phyloP scores from a whole-genome alignment of 2,888 invertebrate species.

The Piscicola geometra region DNA sequence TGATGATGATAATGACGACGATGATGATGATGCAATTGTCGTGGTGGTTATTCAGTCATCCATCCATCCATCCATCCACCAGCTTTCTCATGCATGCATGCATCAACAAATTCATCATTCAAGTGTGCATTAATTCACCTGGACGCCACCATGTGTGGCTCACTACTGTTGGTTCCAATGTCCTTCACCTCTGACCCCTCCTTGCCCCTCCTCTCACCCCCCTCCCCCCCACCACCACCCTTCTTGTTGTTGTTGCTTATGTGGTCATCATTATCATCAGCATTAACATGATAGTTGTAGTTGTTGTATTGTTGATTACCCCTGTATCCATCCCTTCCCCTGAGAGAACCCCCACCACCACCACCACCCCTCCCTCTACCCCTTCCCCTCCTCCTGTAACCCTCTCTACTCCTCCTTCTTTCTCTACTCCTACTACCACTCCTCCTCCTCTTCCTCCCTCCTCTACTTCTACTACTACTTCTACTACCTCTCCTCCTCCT shows the following conservation, averaged over 20 bases:
- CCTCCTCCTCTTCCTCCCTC: background rate
- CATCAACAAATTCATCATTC: no score
- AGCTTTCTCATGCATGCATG: no score
- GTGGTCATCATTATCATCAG: background rate
- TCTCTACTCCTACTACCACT: background rate
- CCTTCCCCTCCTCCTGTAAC: background rate
- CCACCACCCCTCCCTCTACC: background rate
- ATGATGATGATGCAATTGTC: no score
- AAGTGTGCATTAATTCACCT: no score
- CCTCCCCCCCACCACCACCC: background rate
- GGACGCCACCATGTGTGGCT: constrained; percentile 41
- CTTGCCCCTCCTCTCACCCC: background rate
- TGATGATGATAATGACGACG: no score
- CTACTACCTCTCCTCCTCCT: background rate
- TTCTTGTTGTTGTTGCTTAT: background rate
- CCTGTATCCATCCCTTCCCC: background rate
- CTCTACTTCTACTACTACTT: background rate
- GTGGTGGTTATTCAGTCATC: no score
- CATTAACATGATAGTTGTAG: background rate
- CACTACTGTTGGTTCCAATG: constrained; percentile 46
- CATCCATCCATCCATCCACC: no score
- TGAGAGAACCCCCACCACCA: background rate
- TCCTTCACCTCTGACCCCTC: constrained; percentile 41
- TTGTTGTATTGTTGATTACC: background rate
- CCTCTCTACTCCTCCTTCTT: background rate